Percentiles rank a stretch among this genome's conserved stretches.
phyloP scores from a whole-genome alignment of 1,140 invertebrate genomes.

The Temnothorax longispinosus region DNA sequence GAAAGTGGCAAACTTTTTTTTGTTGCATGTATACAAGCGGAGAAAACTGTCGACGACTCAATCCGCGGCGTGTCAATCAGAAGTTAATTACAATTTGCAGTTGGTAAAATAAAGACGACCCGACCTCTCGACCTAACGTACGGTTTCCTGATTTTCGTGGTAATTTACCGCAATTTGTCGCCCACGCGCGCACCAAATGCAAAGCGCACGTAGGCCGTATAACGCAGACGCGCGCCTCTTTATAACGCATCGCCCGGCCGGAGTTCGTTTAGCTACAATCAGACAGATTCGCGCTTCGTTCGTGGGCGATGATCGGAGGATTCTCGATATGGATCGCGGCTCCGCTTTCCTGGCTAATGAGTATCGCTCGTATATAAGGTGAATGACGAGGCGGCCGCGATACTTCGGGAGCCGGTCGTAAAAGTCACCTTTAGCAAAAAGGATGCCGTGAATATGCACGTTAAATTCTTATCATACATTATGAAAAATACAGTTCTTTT shows the following conservation, averaged over 20 bases:
- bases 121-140: slow-evolving; percentile 48
- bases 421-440: slow-evolving; percentile 28
- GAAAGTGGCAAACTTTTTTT: not conserved
- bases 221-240: slow-evolving; percentile 57
- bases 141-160: slow-evolving; percentile 74
- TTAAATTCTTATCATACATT: not conserved
- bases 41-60: not conserved
- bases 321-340: slow-evolving; percentile 47
- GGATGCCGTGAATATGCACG: not conserved
- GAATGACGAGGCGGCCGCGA: slow-evolving; percentile 30
- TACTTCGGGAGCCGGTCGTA: slow-evolving; percentile 32
- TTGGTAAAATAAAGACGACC: not conserved
- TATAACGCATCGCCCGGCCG: slow-evolving; percentile 63
- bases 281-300: slow-evolving; percentile 62
- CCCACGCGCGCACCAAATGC: slow-evolving; percentile 64
- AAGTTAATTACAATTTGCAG: not conserved
- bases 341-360: slow-evolving; percentile 48
- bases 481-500: not conserved
- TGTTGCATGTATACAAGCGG: not conserved
- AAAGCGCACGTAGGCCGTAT: slow-evolving; percentile 70
- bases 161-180: slow-evolving; percentile 74
- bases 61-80: slow-evolving; percentile 55
- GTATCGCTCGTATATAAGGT: slow-evolving; percentile 33
- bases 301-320: slow-evolving; percentile 60
- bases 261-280: slow-evolving; percentile 71